Conservation (phyloP, 2,113 vertebrate species). For the Pteruthius melanotis region DNA sequence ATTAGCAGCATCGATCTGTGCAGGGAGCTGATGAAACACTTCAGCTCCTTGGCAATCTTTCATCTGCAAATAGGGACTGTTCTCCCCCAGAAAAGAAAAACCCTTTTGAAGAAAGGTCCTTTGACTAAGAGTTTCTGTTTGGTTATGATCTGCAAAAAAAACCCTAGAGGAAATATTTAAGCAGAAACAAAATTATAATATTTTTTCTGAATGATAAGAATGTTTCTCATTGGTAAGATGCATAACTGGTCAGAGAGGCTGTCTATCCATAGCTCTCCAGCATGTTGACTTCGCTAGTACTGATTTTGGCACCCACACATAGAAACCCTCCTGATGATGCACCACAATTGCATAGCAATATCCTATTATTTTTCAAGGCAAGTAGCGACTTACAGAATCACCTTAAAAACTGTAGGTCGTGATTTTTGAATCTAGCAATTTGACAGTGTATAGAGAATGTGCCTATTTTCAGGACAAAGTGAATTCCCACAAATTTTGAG, state of each 20-base stretch:
- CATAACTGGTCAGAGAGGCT: background rate
- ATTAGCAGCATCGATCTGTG: background rate
- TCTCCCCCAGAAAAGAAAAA: background rate
- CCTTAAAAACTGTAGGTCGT: rapidly evolving
- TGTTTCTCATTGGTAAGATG: background rate
- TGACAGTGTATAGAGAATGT: background rate
- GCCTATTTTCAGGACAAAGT: background rate
- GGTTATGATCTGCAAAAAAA: background rate
- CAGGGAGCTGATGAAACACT: background rate
- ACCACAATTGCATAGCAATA: background rate
- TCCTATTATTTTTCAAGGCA: background rate
- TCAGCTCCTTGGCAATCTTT: background rate
- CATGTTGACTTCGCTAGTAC: background rate
- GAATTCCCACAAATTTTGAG: background rate
- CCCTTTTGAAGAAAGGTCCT: background rate
- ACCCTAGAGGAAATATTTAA: background rate
- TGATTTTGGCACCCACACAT: background rate
- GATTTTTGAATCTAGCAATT: background rate
- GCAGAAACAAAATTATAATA: background rate
- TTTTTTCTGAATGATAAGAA: background rate
- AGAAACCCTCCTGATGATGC: background rate
- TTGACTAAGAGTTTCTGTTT: background rate
- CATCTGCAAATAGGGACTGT: background rate
- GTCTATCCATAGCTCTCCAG: background rate
- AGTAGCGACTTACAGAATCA: background rate